A percentile compares a stretch with the other conserved stretches of the same genome.
phyloP scores from a whole-genome alignment of 23 tunicate genomes.

The Botrylloides violaceus region DNA sequence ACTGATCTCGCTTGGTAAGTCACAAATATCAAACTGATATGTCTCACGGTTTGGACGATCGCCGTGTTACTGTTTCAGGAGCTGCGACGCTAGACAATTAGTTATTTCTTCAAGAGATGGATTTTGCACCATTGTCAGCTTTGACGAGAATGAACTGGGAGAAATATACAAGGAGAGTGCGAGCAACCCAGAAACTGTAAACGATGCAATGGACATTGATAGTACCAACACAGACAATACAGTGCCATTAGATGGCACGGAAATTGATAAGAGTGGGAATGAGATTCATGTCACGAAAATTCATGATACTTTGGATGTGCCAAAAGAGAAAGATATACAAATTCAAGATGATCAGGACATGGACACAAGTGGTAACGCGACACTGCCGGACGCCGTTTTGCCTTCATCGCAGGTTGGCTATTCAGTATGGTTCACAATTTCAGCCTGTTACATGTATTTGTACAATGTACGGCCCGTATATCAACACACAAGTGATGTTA shows the following conservation, averaged over 20 bases:
- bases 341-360: background rate
- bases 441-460: no score
- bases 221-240: background rate
- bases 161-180: constrained; percentile 1
- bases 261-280: background rate
- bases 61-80: no score
- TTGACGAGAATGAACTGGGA: constrained; percentile 59
- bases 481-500: no score
- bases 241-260: background rate
- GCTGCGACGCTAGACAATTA: constrained; percentile 57
- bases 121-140: constrained; percentile 68
- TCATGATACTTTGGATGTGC: background rate
- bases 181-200: background rate
- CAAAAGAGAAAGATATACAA: background rate
- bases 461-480: no score
- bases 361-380: background rate
- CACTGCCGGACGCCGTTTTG: background rate
- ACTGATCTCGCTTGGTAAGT: constrained; percentile 82
- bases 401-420: background rate
- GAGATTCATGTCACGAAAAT: constrained; percentile 1
- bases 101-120: constrained; percentile 83
- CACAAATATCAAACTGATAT: background rate
- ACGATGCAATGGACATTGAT: background rate
- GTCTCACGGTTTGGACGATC: background rate
- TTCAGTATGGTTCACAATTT: no score